Conservation (phyloP, 2,888 invertebrate species). For the Gryllus longicercus region DNA sequence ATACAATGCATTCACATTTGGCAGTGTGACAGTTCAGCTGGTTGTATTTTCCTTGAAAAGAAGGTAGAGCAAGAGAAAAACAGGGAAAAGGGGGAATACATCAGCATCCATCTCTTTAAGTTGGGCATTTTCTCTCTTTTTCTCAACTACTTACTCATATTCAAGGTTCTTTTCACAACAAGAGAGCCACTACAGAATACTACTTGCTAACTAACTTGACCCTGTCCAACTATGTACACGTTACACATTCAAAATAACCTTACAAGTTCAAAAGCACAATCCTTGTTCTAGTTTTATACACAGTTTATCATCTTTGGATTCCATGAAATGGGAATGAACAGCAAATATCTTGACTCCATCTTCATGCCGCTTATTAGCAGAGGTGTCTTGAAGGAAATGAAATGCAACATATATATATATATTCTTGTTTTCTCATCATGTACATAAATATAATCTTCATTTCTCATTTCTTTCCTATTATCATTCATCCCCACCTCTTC, state of each 20-base stretch:
- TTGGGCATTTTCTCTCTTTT: slow-evolving; percentile 17
- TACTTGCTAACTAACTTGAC: not conserved
- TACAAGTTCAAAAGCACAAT: slow-evolving; percentile 17
- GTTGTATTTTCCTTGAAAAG: slow-evolving; percentile 27
- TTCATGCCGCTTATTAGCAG: not conserved
- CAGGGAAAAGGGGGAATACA: slow-evolving; percentile 11
- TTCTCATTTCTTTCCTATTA: slow-evolving; percentile 8
- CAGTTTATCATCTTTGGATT: slow-evolving; percentile 11
- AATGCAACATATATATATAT: slow-evolving; percentile 7
- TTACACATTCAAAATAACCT: slow-evolving; percentile 17
- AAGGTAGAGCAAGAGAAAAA: slow-evolving; percentile 24
- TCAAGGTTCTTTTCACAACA: slow-evolving; percentile 17
- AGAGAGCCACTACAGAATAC: slow-evolving; percentile 11
- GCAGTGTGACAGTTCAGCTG: slow-evolving; percentile 35
- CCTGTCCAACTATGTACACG: slow-evolving; percentile 3
- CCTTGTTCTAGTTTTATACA: not conserved
- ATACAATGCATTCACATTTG: slow-evolving; percentile 35
- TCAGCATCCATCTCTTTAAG: not conserved
- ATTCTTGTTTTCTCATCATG: not conserved
- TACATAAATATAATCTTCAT: slow-evolving; percentile 17
- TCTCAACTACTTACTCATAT: slow-evolving; percentile 2
- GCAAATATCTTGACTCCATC: slow-evolving; percentile 17
- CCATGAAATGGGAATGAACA: slow-evolving; percentile 17
- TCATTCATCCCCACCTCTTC: slow-evolving; percentile 17
- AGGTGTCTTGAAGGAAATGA: not conserved